These are phyloP conservation scores for Glaucidium brasilianum DNA, from an alignment of 2,113 vertebrate species.

Conservation along the genomic window DNA sequence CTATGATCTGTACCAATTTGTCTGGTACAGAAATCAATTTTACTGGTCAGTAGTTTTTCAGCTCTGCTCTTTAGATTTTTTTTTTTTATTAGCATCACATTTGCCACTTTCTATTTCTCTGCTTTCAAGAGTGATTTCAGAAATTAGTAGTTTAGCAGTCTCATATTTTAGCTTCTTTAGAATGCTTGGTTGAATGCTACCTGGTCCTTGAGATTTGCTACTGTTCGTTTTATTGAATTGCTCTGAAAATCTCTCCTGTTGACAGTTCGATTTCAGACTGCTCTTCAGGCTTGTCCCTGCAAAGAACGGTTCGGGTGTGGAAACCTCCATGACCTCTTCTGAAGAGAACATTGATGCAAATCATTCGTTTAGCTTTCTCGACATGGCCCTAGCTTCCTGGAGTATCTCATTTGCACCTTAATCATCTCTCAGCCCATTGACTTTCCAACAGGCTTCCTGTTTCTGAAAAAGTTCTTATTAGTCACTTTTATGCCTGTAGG, in stretches of 20 bases:
- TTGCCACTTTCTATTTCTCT: not conserved
- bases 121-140: conserved; percentile 27
- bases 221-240: conserved; percentile 8
- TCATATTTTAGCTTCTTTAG: conserved; percentile 37
- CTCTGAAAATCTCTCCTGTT: conserved; percentile 28
- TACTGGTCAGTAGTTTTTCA: conserved; percentile 49
- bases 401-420: conserved; percentile 45
- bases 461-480: conserved; percentile 35
- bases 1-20: conserved; percentile 31
- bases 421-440: conserved; percentile 46
- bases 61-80: not conserved
- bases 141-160: conserved; percentile 40
- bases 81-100: not conserved
- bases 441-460: conserved; percentile 35
- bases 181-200: conserved; percentile 38
- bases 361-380: conserved; percentile 12
- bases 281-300: not conserved
- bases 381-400: not conserved
- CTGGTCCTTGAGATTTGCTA: conserved; percentile 36
- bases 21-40: conserved; percentile 54
- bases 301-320: not conserved
- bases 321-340: conserved; percentile 10
- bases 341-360: conserved; percentile 40
- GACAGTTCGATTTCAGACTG: not conserved
- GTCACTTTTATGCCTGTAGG: not conserved